phyloP scores from a whole-genome alignment of 2,113 vertebrate genomes.

The Dipodomys merriami region DNA sequence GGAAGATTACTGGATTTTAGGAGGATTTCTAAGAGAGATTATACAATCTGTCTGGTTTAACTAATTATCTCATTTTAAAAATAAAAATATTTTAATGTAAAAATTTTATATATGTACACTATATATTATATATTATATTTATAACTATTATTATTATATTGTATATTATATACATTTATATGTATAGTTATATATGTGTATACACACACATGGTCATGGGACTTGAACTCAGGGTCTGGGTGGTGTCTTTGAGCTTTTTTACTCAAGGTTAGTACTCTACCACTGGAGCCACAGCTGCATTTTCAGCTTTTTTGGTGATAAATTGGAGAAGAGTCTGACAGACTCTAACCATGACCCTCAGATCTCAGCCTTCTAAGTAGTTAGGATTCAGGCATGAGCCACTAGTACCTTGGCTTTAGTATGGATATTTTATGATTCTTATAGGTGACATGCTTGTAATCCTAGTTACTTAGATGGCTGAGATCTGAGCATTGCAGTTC shows the following conservation, averaged over 20 bases:
- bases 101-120: too few species aligned
- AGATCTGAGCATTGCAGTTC: too few species aligned
- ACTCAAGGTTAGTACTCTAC: too few species aligned
- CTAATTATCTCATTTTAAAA: slow-evolving; percentile 43
- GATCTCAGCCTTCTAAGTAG: too few species aligned
- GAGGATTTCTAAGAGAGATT: slow-evolving; percentile 10
- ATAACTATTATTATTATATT: background rate
- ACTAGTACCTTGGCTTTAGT: background rate
- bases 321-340: too few species aligned
- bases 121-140: background rate
- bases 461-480: too few species aligned
- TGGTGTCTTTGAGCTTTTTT: too few species aligned
- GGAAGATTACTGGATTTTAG: background rate
- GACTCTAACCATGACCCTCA: too few species aligned
- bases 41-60: slow-evolving; percentile 15
- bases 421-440: slow-evolving; percentile 32
- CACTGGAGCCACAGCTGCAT: too few species aligned
- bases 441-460: background rate
- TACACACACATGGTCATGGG: background rate
- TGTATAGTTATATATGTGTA: background rate
- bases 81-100: background rate
- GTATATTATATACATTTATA: background rate
- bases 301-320: too few species aligned
- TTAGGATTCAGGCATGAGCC: background rate
- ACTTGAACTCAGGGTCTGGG: too few species aligned